phyloP scores from a whole-genome alignment of 1,140 invertebrate species.

The Diplogasteroides magnus region DNA sequence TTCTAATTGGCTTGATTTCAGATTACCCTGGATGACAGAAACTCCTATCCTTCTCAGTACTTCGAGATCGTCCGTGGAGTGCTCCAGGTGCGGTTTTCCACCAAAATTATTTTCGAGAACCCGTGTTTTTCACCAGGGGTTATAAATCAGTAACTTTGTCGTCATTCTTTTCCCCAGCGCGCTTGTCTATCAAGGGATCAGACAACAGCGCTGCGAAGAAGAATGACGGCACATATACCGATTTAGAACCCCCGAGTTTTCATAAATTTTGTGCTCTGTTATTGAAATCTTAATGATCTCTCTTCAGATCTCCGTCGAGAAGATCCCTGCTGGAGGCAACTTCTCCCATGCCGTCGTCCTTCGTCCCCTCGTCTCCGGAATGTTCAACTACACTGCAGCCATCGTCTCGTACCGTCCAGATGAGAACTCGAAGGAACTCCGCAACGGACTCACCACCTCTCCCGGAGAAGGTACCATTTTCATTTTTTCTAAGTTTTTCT shows the following conservation, averaged over 20 bases:
- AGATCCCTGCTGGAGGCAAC: constrained; percentile 67
- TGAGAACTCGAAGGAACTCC: constrained; percentile 60
- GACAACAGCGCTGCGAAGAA: no score
- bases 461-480: constrained; percentile 94
- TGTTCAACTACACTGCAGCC: constrained; percentile 94
- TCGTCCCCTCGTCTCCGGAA: constrained; percentile 78
- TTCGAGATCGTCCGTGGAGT: constrained; percentile 54
- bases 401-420: constrained; percentile 79
- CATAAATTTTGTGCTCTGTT: constrained; percentile 34
- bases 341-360: constrained; percentile 83
- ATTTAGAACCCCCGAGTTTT: no score
- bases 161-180: no score
- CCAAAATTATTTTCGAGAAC: no score
- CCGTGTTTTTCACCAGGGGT: no score
- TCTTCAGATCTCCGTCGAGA: constrained; percentile 11
- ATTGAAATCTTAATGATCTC: neutral
- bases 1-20: constrained; percentile 22
- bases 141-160: no score
- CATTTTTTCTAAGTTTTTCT: no score
- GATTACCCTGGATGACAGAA: constrained; percentile 51
- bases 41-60: constrained; percentile 53
- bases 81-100: constrained; percentile 36
- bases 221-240: no score
- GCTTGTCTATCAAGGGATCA: no score
- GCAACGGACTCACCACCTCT: constrained; percentile 78